Percentiles rank a stretch among this genome's conserved stretches.
These are phyloP conservation scores for Chelon labrosus DNA, from an alignment of 2,797 vertebrate species.

Conservation along the genomic window DNA sequence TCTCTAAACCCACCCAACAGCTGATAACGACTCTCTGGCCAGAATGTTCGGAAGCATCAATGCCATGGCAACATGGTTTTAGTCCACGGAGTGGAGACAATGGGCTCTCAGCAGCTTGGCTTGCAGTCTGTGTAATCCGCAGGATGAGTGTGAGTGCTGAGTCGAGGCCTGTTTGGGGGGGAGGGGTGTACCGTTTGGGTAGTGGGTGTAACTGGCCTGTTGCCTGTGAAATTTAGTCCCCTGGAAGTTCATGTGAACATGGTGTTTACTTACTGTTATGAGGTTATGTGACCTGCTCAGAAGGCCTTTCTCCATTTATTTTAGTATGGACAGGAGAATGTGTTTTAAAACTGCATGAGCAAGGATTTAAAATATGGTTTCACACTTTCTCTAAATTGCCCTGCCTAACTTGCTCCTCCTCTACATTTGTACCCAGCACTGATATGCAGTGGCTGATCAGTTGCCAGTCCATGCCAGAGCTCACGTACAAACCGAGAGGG, in stretches of 20 bases:
- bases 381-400: not conserved
- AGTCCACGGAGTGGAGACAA: constrained; percentile 64
- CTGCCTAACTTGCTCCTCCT: not conserved
- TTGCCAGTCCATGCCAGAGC: constrained; percentile 51
- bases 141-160: constrained; percentile 66
- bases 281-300: constrained; percentile 40
- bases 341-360: constrained; percentile 13
- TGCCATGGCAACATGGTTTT: constrained; percentile 64
- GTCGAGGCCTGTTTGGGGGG: constrained; percentile 32
- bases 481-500: constrained; percentile 59
- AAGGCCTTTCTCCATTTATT: constrained; percentile 4
- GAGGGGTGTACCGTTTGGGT: constrained; percentile 4
- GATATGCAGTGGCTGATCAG: constrained; percentile 31
- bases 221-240: constrained; percentile 29
- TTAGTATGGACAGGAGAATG: constrained; percentile 6
- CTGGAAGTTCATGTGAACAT: constrained; percentile 38
- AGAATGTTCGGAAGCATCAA: constrained; percentile 66
- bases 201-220: constrained; percentile 22
- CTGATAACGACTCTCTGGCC: constrained; percentile 54
- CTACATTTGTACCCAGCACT: constrained; percentile 38
- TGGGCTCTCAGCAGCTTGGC: constrained; percentile 62
- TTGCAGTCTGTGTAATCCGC: constrained; percentile 61
- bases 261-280: constrained; percentile 57
- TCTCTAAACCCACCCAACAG: constrained; percentile 58
- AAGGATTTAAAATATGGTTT: not conserved